phyloP scores from a whole-genome alignment of 1,140 invertebrate genomes.

The Macrostomum lignano region DNA sequence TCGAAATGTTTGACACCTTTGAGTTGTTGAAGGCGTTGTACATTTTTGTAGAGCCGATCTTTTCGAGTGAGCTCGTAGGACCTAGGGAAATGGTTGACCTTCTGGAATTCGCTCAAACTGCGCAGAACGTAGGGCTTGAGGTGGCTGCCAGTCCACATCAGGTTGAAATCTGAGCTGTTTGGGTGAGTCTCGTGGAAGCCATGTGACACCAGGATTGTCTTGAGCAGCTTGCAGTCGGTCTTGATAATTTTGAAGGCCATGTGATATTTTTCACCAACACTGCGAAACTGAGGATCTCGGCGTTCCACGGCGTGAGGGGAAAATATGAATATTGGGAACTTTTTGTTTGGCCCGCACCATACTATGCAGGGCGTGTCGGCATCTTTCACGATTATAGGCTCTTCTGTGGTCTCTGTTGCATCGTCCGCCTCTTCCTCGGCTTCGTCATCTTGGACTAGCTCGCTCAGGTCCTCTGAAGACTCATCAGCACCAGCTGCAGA shows the following conservation, averaged over 20 bases:
- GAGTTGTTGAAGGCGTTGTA: conserved; percentile 40
- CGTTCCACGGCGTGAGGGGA: neutral
- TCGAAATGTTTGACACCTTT: conserved; percentile 60
- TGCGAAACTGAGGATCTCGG: neutral
- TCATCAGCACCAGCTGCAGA: too few relatives aligned
- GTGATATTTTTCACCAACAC: conserved; percentile 16
- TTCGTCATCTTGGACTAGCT: too few relatives aligned
- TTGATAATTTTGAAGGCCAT: conserved; percentile 24
- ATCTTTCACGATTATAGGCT: too few relatives aligned
- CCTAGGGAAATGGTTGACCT: conserved; percentile 67
- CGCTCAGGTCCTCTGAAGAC: too few relatives aligned
- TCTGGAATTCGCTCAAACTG: conserved; percentile 43
- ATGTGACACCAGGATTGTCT: conserved; percentile 18
- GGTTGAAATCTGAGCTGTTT: conserved; percentile 43
- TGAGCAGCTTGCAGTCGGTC: conserved; percentile 22
- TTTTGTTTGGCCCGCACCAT: too few relatives aligned
- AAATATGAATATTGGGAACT: neutral
- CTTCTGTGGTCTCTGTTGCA: too few relatives aligned
- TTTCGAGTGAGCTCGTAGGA: conserved; percentile 38
- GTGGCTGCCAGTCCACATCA: conserved; percentile 64
- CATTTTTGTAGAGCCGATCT: conserved; percentile 28
- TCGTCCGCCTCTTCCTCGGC: too few relatives aligned
- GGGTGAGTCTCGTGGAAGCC: conserved; percentile 27
- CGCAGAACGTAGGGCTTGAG: conserved; percentile 56
- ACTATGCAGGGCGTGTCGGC: too few relatives aligned